Base-by-base conservation (phyloP, 64 coral and sea anemone species). In the Montipora foliosa region DNA sequence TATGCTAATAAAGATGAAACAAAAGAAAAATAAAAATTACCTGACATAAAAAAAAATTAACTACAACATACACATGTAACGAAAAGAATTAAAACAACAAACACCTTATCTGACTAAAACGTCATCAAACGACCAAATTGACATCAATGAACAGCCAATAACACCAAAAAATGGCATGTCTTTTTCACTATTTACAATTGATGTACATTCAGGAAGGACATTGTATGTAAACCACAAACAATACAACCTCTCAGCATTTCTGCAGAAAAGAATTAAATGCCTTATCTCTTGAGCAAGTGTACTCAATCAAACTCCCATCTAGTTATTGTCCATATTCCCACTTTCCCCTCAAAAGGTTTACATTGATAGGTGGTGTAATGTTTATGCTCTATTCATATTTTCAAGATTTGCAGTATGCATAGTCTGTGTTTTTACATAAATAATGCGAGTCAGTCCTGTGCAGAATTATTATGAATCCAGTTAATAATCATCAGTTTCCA, bases 401-500 rank as follows among this genome's bases (percentile, higher is more conserved):
- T 24, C 70, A 37, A 37, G 70, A 74, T 74, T n/a, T 74, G 70
- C 70, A 74, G 70, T 74, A 74, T 74, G 70, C 70, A 74, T 25
- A 74, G 70, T 74, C 70, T 69, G 14, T 69, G 67, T 69, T 69
- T 69, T 69, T 69, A 69, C 14, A 17, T 20, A 55, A 55, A 10
- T 55, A 55, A 55, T 55, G 52, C 52, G 2, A 17, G 13, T 69
- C 67, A 69, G 67, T 69, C 67, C n/a, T 69, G 67, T 74, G 70
- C 70, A 74, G 70, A 74, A 74, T 74, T 74, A 22, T 74, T 74
- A 74, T 74, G 70, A 74, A 74, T 74, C 70, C 14, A 74, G 70
- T 74, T 69, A 69, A 69, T 25, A 74, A 74, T 29, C 70, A 74
- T 74, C 70, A 74, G 70, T 74, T 29, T 74, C 70, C 70, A 74